Evolutionary conservation across 1,140 invertebrate species (phyloP).

Genomic region (Drosophila insularis): DNA sequence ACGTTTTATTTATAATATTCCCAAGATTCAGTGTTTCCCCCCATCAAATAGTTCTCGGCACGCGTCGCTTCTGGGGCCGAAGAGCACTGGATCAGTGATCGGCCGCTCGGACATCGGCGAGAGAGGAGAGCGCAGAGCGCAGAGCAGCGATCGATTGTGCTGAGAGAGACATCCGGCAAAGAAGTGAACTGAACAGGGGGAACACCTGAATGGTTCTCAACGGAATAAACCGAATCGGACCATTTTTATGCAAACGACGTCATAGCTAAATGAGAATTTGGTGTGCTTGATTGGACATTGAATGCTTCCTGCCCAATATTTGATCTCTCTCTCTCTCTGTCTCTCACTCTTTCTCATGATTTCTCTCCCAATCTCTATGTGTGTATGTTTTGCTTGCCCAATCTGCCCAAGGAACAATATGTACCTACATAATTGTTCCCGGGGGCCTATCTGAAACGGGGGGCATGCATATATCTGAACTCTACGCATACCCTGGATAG

Average conservation of each 20-base stretch:
- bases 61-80: conserved; percentile 19
- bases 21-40: conserved; percentile 25
- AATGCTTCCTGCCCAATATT: conserved; percentile 33
- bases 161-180: conserved; percentile 55
- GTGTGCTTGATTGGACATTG: conserved; percentile 14
- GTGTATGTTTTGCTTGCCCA: neutral
- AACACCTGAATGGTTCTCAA: conserved; percentile 40
- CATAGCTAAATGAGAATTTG: conserved; percentile 13
- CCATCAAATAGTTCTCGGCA: conserved; percentile 16
- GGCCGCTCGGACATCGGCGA: too few relatives aligned
- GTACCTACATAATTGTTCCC: neutral
- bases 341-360: neutral
- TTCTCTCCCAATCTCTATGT: neutral
- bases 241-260: conserved; percentile 1
- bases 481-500: neutral
- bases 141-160: conserved; percentile 14
- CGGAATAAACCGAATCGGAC: conserved; percentile 1
- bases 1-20: conserved; percentile 58
- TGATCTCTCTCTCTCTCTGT: neutral
- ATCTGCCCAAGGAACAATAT: neutral
- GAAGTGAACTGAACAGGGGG: neutral
- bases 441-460: neutral
- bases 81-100: conserved; percentile 20
- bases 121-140: neutral
- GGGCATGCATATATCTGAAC: neutral